Percentiles rank a stretch among this genome's conserved stretches.
These are phyloP conservation scores for Benitochromis conjunctus DNA, from an alignment of 2,113 vertebrate species.

Conservation along the genomic window DNA sequence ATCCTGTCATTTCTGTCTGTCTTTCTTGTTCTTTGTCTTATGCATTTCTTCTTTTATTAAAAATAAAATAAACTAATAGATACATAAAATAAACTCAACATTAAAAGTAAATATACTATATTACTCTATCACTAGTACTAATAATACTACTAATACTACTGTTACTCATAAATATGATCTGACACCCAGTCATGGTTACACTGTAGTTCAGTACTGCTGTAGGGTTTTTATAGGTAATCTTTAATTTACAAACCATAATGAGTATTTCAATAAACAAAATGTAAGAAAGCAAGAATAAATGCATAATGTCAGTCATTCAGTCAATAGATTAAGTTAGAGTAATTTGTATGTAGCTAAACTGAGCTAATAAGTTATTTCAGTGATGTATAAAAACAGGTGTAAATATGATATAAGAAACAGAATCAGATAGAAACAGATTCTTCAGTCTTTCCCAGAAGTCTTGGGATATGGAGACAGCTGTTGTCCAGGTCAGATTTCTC, in stretches of 20 bases:
- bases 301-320: background rate
- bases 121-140: background rate
- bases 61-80: background rate
- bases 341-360: background rate
- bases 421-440: background rate
- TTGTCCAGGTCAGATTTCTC: conserved; percentile 47
- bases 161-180: background rate
- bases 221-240: background rate
- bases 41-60: background rate
- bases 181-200: background rate
- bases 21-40: background rate
- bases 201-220: background rate
- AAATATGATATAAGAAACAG: background rate
- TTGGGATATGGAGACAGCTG: background rate
- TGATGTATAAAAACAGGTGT: background rate
- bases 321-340: background rate
- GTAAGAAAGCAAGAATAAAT: background rate
- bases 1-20: too few species aligned
- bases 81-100: background rate
- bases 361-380: background rate
- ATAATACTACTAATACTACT: background rate
- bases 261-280: background rate
- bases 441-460: background rate
- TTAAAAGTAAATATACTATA: background rate
- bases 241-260: background rate